phyloP scores from a whole-genome alignment of 2,888 invertebrate species.

The Agrilus biguttatus region DNA sequence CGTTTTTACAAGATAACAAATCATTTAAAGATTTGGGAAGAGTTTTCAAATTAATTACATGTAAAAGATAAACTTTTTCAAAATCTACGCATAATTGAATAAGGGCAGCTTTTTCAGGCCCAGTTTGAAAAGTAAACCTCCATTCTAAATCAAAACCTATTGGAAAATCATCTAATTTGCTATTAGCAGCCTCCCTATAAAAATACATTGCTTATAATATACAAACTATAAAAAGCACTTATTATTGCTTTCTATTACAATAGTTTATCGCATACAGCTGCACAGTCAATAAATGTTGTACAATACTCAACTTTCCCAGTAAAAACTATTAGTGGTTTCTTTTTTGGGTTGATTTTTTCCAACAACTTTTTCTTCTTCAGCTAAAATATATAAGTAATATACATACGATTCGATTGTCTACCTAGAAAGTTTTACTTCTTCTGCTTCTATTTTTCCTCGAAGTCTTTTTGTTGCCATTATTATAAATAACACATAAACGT shows the following conservation, averaged over 20 bases:
- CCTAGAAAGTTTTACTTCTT: too few species aligned
- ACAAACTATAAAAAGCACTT: slow-evolving; percentile 3
- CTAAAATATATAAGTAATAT: too few species aligned
- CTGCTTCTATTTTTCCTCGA: too few species aligned
- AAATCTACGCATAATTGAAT: slow-evolving; percentile 47
- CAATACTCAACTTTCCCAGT: slow-evolving; percentile 23
- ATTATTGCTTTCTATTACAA: slow-evolving; percentile 22
- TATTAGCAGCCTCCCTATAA: slow-evolving; percentile 26
- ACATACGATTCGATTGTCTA: too few species aligned
- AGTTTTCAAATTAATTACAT: slow-evolving; percentile 38
- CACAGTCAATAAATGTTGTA: slow-evolving; percentile 32
- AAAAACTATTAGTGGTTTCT: slow-evolving; percentile 18
- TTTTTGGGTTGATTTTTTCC: background rate
- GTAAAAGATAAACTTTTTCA: slow-evolving; percentile 42
- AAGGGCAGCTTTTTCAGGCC: slow-evolving; percentile 43
- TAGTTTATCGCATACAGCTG: slow-evolving; percentile 31
- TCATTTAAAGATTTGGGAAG: slow-evolving; percentile 40
- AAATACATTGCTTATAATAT: slow-evolving; percentile 2
- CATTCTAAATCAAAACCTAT: slow-evolving; percentile 54
- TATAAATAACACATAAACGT: too few species aligned
- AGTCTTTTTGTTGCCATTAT: too few species aligned
- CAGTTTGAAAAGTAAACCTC: slow-evolving; percentile 46
- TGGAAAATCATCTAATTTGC: slow-evolving; percentile 28
- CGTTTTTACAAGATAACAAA: slow-evolving; percentile 41
- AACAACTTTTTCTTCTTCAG: too few species aligned